Evolutionary conservation across 2,888 invertebrate genomes (phyloP).

Genomic region (Meliscaeva auricollis): DNA sequence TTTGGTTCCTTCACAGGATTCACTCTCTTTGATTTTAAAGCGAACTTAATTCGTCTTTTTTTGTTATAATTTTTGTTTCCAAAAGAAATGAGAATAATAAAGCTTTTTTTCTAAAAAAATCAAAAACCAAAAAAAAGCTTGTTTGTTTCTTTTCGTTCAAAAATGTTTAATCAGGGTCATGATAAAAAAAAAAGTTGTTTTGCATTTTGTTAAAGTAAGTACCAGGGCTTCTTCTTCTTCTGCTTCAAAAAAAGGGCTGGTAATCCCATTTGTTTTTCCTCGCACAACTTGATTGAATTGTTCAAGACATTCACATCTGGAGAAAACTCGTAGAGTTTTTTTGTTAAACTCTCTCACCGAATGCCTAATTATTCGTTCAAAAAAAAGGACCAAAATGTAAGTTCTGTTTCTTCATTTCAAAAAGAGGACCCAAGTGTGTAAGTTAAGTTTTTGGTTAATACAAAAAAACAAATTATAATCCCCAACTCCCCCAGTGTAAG

Average conservation of each 20-base stretch:
- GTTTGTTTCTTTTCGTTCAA: slow-evolving; percentile 39
- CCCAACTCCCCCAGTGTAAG: slow-evolving; percentile 47
- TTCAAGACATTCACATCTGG: slow-evolving; percentile 21
- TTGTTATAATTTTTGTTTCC: slow-evolving; percentile 33
- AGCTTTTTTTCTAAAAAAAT: slow-evolving; percentile 20
- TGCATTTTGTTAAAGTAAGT: slow-evolving; percentile 32
- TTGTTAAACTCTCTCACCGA: slow-evolving; percentile 7
- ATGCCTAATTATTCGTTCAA: neutral
- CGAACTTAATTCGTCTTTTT: slow-evolving; percentile 39
- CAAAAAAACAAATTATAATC: neutral
- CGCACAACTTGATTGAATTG: slow-evolving; percentile 24
- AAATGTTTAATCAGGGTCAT: neutral
- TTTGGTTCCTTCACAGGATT: slow-evolving; percentile 26
- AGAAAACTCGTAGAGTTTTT: slow-evolving; percentile 19
- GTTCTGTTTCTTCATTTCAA: slow-evolving; percentile 13
- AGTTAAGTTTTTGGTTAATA: slow-evolving; percentile 3
- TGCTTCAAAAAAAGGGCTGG: slow-evolving; percentile 24
- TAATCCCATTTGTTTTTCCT: slow-evolving; percentile 21
- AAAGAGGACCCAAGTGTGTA: slow-evolving; percentile 32
- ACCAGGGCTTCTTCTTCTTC: neutral
- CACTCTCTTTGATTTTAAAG: slow-evolving; percentile 12
- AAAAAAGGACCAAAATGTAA: slow-evolving; percentile 35
- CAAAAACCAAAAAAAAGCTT: slow-evolving; percentile 32
- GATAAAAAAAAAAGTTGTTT: slow-evolving; percentile 24
- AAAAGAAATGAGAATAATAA: slow-evolving; percentile 38